phyloP scores from a whole-genome alignment of 2,797 vertebrate genomes.

The Thripadectes ignobilis region DNA sequence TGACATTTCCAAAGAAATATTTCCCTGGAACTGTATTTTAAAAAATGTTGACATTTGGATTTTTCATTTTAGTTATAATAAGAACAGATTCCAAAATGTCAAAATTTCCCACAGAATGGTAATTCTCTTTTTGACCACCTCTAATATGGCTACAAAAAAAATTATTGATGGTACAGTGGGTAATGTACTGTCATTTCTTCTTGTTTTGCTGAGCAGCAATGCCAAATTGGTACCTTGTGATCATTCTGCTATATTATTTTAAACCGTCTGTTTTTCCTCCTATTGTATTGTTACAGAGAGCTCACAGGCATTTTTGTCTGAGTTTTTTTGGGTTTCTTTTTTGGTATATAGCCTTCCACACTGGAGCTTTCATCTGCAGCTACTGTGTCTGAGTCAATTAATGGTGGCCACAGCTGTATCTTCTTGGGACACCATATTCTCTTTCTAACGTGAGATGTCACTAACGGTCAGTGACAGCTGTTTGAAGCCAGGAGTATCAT shows the following conservation, averaged over 20 bases:
- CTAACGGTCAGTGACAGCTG: not conserved
- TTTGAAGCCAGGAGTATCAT: not conserved
- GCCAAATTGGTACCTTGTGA: not conserved
- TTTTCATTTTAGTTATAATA: conserved; percentile 14
- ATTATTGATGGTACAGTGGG: not conserved
- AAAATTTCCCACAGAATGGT: not conserved
- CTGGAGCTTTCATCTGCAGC: not conserved
- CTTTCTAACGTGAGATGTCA: not conserved
- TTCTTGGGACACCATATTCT: not conserved
- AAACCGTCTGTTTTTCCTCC: not conserved
- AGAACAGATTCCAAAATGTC: not conserved
- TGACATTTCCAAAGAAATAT: not conserved
- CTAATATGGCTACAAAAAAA: not conserved
- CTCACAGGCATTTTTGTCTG: not conserved
- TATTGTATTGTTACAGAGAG: not conserved
- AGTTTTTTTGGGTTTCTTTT: too few relatives aligned
- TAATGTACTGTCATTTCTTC: not conserved
- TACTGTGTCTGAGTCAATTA: not conserved
- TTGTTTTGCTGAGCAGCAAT: not conserved
- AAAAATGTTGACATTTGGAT: not conserved
- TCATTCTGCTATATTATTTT: not conserved
- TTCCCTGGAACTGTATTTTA: not conserved
- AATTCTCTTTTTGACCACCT: not conserved
- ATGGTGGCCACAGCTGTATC: not conserved
- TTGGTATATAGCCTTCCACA: not conserved